A percentile compares a stretch with the other conserved stretches of the same genome.
These are phyloP conservation scores for Oegoconia quadripuncta DNA, from an alignment of 2,888 invertebrate species.

Conservation along the genomic window DNA sequence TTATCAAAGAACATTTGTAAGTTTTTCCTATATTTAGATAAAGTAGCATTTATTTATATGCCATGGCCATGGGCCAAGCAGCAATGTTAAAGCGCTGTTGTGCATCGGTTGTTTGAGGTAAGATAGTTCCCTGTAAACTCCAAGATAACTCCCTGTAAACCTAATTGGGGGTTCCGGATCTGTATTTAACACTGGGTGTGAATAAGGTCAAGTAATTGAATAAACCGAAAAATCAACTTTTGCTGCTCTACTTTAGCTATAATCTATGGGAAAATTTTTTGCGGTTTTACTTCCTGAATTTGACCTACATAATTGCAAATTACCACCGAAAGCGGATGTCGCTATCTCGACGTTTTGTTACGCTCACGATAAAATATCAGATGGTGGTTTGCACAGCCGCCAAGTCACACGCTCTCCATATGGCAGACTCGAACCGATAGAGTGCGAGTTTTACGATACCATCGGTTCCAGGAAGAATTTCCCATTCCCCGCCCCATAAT, in stretches of 20 bases:
- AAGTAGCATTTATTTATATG: no score
- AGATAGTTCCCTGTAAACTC: no score
- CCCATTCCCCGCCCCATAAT: constrained; percentile 33
- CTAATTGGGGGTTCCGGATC: no score
- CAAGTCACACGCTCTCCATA: constrained; percentile 49
- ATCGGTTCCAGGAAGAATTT: constrained; percentile 42
- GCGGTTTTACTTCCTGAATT: constrained; percentile 69
- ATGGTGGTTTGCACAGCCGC: constrained; percentile 37
- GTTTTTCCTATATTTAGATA: no score
- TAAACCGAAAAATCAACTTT: no score
- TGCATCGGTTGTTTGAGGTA: no score
- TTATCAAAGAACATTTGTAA: constrained; percentile 17
- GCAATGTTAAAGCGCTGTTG: no score
- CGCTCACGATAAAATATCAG: constrained; percentile 52
- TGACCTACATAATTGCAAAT: constrained; percentile 49
- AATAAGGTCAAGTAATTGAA: no score
- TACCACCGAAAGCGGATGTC: constrained; percentile 57
- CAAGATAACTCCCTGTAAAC: no score
- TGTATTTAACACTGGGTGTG: no score
- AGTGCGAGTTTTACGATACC: constrained; percentile 33
- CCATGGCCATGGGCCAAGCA: no score
- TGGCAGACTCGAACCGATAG: constrained; percentile 31
- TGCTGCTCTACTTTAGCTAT: no score
- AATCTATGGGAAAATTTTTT: constrained; percentile 46
- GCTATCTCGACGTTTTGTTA: constrained; percentile 48